A percentile compares a stretch with the other conserved stretches of the same genome.
These are phyloP conservation scores for Charina bottae DNA, from an alignment of 2,113 vertebrate genomes.

Conservation along the genomic window DNA sequence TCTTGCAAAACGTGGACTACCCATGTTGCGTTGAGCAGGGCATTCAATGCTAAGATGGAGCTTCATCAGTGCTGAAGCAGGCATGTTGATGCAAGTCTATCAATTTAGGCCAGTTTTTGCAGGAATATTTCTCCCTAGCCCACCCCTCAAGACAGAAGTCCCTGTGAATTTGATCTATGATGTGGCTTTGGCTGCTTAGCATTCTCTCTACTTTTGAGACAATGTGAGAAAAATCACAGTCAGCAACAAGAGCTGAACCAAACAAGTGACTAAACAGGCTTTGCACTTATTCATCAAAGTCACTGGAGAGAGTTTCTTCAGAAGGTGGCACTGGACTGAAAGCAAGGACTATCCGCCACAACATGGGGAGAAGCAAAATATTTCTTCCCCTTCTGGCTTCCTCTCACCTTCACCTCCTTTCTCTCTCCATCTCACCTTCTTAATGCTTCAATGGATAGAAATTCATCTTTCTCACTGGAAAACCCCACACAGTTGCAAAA, in stretches of 20 bases:
- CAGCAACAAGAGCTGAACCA: background rate
- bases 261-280: slow-evolving; percentile 55
- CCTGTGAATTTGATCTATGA: background rate
- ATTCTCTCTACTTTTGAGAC: background rate
- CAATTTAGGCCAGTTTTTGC: no score
- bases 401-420: background rate
- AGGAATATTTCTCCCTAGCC: background rate
- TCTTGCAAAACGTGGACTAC: background rate
- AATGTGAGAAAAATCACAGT: accelerated
- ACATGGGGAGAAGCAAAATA: slow-evolving; percentile 29
- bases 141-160: background rate
- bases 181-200: background rate
- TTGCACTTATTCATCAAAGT: slow-evolving; percentile 62
- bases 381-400: slow-evolving; percentile 51
- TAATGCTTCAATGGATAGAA: slow-evolving; percentile 62
- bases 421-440: slow-evolving; percentile 50
- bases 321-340: slow-evolving; percentile 44
- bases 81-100: background rate
- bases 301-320: slow-evolving; percentile 55
- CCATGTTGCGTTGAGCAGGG: background rate
- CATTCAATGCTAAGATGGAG: background rate
- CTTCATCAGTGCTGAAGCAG: background rate
- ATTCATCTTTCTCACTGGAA: slow-evolving; percentile 67
- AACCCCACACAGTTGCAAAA: slow-evolving; percentile 38
- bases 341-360: slow-evolving; percentile 61